Conservation (phyloP, 2,888 invertebrate species). For the Steinernema carpocapsae region DNA sequence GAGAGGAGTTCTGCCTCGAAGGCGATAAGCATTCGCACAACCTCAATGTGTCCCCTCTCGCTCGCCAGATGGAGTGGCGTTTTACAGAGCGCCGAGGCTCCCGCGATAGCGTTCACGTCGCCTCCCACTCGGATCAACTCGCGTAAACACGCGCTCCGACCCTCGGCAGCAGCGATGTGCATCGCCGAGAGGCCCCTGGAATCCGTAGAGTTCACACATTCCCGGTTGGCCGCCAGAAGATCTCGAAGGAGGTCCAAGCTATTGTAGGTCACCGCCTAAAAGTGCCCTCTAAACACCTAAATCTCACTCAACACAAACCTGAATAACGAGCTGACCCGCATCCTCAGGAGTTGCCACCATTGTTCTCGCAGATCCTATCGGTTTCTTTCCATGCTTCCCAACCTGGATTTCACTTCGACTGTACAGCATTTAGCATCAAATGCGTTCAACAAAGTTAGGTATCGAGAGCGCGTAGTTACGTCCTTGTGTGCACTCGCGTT, state of each 20-base stretch:
- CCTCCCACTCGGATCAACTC: constrained; percentile 78
- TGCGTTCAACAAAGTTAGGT: not conserved
- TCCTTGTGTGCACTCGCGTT: not conserved
- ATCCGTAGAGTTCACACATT: constrained; percentile 51
- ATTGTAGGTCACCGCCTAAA: constrained; percentile 82
- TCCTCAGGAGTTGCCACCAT: constrained; percentile 39
- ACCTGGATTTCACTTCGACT: not conserved
- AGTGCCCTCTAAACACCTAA: not conserved
- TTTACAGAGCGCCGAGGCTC: constrained; percentile 70
- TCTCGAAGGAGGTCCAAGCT: constrained; percentile 85
- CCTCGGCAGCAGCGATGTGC: constrained; percentile 76
- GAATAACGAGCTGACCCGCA: constrained; percentile 45
- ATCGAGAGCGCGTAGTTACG: constrained; percentile 11
- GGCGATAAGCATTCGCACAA: constrained; percentile 76
- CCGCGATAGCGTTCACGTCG: constrained; percentile 55
- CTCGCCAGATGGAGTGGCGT: constrained; percentile 83
- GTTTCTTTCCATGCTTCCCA: constrained; percentile 5
- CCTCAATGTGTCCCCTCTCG: constrained; percentile 80
- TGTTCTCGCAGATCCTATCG: not conserved
- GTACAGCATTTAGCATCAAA: not conserved
- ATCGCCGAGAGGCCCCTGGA: constrained; percentile 78
- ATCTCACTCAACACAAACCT: constrained; percentile 37
- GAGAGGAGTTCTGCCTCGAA: constrained; percentile 75
- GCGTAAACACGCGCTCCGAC: constrained; percentile 74
- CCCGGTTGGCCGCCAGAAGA: constrained; percentile 73